phyloP scores from a whole-genome alignment of 1,140 invertebrate genomes.

The Anastatus disparis region DNA sequence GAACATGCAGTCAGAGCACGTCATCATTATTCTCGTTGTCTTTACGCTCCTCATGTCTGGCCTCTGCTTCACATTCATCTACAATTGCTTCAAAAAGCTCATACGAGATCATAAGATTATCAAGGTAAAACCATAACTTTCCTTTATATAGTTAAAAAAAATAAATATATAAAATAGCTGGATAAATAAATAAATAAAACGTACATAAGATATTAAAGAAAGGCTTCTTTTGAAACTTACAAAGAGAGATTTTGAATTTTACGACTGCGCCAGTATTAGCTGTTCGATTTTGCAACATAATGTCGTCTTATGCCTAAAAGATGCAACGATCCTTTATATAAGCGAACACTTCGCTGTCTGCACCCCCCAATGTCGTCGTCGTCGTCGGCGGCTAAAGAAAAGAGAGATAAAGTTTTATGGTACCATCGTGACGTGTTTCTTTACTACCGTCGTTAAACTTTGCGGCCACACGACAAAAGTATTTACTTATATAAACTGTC shows the following conservation, averaged over 20 bases:
- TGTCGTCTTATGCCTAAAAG: background rate
- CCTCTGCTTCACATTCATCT: constrained; percentile 87
- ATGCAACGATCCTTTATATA: no score
- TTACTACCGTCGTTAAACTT: constrained; percentile 39
- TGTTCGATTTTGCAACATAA: no score
- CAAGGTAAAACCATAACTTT: no score
- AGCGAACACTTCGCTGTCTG: no score
- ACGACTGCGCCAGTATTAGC: background rate
- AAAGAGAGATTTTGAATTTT: no score
- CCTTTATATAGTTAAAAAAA: no score
- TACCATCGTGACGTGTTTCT: constrained; percentile 31
- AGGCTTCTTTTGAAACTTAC: no score
- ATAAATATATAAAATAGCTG: no score
- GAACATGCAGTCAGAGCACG: constrained; percentile 74
- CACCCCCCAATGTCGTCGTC: background rate
- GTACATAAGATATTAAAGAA: no score
- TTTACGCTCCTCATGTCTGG: constrained; percentile 87
- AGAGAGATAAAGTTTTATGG: constrained; percentile 40
- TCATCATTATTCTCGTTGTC: constrained; percentile 89
- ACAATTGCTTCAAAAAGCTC: constrained; percentile 86
- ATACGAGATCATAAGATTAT: constrained; percentile 86
- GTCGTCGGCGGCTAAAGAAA: no score
- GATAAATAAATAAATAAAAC: no score
- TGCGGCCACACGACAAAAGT: background rate
- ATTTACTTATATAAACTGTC: background rate